Evolutionary conservation across 2,888 invertebrate species (phyloP).

Genomic region (Apamea monoglypha): DNA sequence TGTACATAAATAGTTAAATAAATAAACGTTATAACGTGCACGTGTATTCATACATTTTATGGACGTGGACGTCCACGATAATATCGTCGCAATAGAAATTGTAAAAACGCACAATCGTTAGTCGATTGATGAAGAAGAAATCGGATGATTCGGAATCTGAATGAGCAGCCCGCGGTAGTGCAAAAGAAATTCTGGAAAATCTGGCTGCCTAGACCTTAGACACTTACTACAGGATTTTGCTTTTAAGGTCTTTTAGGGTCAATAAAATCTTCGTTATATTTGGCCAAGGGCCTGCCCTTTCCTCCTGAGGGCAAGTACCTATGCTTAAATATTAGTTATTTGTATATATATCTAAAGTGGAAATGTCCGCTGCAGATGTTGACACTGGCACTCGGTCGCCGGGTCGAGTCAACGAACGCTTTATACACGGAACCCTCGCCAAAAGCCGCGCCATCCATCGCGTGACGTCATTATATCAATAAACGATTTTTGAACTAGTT

Average conservation of each 20-base stretch:
- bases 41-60: too few relatives aligned
- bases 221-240: background rate
- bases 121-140: background rate
- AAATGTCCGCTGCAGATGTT: constrained; percentile 61
- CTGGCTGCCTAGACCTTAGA: background rate
- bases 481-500: constrained; percentile 46
- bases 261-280: too few relatives aligned
- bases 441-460: constrained; percentile 62
- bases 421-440: constrained; percentile 70
- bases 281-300: too few relatives aligned
- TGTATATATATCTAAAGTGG: constrained; percentile 27
- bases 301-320: background rate
- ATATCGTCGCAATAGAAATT: background rate
- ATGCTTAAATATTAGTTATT: constrained; percentile 23
- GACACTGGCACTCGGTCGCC: constrained; percentile 59
- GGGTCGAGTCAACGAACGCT: constrained; percentile 72
- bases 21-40: too few relatives aligned
- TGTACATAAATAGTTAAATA: too few relatives aligned
- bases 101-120: background rate
- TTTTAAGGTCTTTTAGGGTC: constrained; percentile 7
- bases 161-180: background rate
- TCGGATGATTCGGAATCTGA: background rate
- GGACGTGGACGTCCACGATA: background rate
- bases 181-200: background rate
- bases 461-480: constrained; percentile 58